Conservation (phyloP, 2,797 vertebrate species). For the Mareca strepera region DNA sequence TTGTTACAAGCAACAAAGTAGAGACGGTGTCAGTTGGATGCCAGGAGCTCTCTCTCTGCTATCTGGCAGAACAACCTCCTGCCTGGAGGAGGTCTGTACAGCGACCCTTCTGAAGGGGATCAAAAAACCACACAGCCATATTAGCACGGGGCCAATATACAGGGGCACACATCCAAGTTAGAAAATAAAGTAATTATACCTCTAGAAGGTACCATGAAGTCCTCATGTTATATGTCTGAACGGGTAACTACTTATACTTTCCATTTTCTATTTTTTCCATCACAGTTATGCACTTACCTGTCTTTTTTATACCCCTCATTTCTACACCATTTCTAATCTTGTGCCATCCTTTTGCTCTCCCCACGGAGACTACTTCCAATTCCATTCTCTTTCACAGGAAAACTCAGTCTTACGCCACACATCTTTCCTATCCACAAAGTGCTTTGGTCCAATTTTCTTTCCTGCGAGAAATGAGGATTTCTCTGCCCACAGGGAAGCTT, state of each 20-base stretch:
- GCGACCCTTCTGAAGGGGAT: neutral
- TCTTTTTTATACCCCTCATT: neutral
- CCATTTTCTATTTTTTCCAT: neutral
- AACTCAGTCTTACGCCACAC: neutral
- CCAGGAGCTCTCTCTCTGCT: neutral
- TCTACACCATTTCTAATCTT: neutral
- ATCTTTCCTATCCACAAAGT: neutral
- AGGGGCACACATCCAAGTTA: neutral
- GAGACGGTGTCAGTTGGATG: neutral
- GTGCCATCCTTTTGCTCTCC: neutral
- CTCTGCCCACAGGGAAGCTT: neutral
- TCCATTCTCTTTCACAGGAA: neutral
- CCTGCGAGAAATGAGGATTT: neutral
- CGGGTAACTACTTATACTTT: neutral
- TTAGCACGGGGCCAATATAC: neutral
- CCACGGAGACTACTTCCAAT: neutral
- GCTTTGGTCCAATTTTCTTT: neutral
- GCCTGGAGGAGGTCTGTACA: neutral
- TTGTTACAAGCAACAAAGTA: neutral
- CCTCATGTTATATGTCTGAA: neutral
- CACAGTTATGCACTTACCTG: neutral
- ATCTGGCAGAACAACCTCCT: neutral
- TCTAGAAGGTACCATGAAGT: neutral
- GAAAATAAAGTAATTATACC: neutral
- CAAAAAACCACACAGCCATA: neutral